A percentile compares a stretch with the other conserved stretches of the same genome.
These are phyloP conservation scores for Drosophila quinaria DNA, from an alignment of 2,888 invertebrate species.

Conservation along the genomic window DNA sequence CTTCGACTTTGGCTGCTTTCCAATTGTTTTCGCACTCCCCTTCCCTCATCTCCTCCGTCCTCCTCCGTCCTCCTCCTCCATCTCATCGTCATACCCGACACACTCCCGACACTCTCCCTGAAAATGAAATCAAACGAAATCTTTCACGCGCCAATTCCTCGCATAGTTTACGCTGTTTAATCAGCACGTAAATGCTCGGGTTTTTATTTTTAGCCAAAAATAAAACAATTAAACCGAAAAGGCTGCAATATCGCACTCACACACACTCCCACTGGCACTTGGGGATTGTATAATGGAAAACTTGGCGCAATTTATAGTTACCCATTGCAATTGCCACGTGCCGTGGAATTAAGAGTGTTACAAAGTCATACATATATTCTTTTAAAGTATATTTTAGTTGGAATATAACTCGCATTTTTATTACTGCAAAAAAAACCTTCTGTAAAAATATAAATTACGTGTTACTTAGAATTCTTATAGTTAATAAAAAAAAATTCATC, in stretches of 20 bases:
- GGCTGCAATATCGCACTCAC: constrained; percentile 54
- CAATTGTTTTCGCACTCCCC: constrained; percentile 56
- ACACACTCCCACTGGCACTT: constrained; percentile 6
- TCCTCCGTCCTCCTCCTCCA: constrained; percentile 1
- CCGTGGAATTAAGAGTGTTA: constrained; percentile 1
- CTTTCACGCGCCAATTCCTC: constrained; percentile 81
- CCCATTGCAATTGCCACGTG: constrained; percentile 44
- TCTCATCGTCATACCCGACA: background rate
- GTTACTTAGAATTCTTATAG: too few species aligned
- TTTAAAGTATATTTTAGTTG: background rate
- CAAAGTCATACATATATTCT: background rate
- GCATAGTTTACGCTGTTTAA: constrained; percentile 73
- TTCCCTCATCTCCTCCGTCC: background rate
- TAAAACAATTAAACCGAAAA: constrained; percentile 57
- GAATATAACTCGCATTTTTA: background rate
- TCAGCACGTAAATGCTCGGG: constrained; percentile 68
- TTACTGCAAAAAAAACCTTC: background rate
- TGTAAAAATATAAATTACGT: background rate
- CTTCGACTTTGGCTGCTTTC: constrained; percentile 64
- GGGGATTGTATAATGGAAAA: constrained; percentile 48
- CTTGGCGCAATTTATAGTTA: constrained; percentile 42
- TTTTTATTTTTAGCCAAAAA: constrained; percentile 66
- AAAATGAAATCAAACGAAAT: constrained; percentile 68
- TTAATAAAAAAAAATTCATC: too few species aligned
- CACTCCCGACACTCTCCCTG: constrained; percentile 16